Evolutionary conservation across 1,140 invertebrate genomes (phyloP).

Genomic region (Cydia pomonella): DNA sequence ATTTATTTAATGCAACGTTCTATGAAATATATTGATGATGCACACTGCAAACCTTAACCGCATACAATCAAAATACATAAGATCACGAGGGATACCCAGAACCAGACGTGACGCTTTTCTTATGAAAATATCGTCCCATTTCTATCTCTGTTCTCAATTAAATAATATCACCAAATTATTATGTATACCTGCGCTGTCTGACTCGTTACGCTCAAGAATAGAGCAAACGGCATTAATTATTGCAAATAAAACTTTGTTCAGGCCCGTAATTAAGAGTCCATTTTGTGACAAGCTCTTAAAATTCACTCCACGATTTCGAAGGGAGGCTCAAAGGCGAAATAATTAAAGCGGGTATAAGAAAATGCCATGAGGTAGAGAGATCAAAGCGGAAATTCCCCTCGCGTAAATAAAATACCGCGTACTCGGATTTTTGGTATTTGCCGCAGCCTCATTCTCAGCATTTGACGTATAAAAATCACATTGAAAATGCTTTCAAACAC

Average conservation of each 20-base stretch:
- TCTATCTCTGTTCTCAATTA: slow-evolving; percentile 12
- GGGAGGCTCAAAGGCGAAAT: slow-evolving; percentile 71
- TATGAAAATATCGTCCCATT: slow-evolving; percentile 9
- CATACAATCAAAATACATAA: neutral
- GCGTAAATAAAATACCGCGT: slow-evolving; percentile 64
- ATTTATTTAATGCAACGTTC: no score
- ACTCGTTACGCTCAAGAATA: neutral
- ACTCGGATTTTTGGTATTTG: slow-evolving; percentile 64
- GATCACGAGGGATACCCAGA: neutral
- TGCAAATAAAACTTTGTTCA: slow-evolving; percentile 65
- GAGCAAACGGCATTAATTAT: slow-evolving; percentile 60
- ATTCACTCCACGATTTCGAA: slow-evolving; percentile 66
- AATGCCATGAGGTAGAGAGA: slow-evolving; percentile 62
- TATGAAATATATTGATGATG: no score
- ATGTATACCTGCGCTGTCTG: neutral
- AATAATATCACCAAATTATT: neutral
- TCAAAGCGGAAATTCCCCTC: slow-evolving; percentile 70
- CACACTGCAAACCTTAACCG: no score
- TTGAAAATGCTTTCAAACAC: neutral
- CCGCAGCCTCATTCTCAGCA: slow-evolving; percentile 39
- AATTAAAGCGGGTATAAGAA: slow-evolving; percentile 74
- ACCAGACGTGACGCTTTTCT: slow-evolving; percentile 16
- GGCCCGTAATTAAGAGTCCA: slow-evolving; percentile 73
- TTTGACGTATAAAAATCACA: neutral
- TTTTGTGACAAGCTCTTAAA: slow-evolving; percentile 75